phyloP scores from a whole-genome alignment of 2,888 invertebrate genomes.

The Actias luna region DNA sequence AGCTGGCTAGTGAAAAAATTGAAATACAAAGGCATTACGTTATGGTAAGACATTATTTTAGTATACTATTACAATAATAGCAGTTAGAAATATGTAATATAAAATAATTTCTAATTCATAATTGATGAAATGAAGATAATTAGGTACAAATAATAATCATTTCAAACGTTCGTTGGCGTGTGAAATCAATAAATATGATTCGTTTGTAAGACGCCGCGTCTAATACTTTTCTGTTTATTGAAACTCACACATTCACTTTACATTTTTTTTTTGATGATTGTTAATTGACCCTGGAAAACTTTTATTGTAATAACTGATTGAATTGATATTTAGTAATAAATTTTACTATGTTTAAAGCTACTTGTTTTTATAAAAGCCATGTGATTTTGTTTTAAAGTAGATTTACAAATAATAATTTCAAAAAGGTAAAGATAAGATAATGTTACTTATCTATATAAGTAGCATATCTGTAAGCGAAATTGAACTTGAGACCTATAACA shows the following conservation, averaged over 20 bases:
- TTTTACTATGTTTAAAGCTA: not conserved
- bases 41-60: slow-evolving; percentile 84
- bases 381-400: not conserved
- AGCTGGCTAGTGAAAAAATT: slow-evolving; percentile 93
- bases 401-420: no score
- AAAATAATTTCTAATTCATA: not conserved
- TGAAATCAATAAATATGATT: slow-evolving; percentile 60
- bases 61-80: slow-evolving; percentile 15
- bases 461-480: no score
- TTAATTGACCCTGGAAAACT: slow-evolving; percentile 14
- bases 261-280: slow-evolving; percentile 30
- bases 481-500: not conserved
- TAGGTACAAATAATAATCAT: slow-evolving; percentile 39
- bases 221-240: slow-evolving; percentile 49
- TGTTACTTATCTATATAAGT: no score
- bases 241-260: slow-evolving; percentile 21
- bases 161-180: slow-evolving; percentile 52
- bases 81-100: not conserved
- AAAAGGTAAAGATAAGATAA: no score
- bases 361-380: not conserved
- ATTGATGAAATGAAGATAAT: slow-evolving; percentile 43
- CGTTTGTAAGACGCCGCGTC: slow-evolving; percentile 54
- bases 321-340: not conserved
- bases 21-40: slow-evolving; percentile 95
- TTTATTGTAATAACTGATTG: not conserved